Base-by-base conservation (phyloP, 1,140 invertebrate species). In the Neodiprion lecontei region DNA sequence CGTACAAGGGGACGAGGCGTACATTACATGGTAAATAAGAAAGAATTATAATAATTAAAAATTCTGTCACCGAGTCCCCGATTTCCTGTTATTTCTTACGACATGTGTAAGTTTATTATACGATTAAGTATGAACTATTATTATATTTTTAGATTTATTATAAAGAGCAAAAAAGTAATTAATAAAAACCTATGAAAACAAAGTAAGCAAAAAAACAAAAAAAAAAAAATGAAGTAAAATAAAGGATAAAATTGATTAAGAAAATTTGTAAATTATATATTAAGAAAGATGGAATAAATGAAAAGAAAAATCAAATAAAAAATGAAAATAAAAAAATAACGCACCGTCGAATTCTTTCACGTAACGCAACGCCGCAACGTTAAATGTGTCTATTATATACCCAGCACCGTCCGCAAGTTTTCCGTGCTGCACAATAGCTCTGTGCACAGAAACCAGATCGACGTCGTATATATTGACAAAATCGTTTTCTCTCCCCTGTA, bases 241-340 rank as follows among this genome's bases (percentile, higher is more conserved):
- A 50, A 75, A 21, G 17, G 17, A 21, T 21, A 21, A 76, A 76
- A 83, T 83, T 50, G 74, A 72, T 70, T 72, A 81, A 85, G 83
- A 72, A 78, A 81, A 76, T 82, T 84, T 86, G 83, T 86, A 86
- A 85, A 86, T 86, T 86, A 86, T 84, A 82, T 61, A 14, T 76
- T 85, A 83, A 84, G 80, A 82, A 72, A 76, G 68, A 82, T 77
- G 69, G 28, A 40, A 40, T 40, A 40, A 40, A 73, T 67, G 82
- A 83, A 80, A 82, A 81, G 82, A 78, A 76, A 76, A 76, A 75
- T 75, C 61, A 68, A 78, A 80, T 61, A 61, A 61, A 61, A 61
- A 14, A 9, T 12, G 4, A 0, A 61, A 7, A 61, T 61, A 40
- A 14, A 5, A 14, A 14, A 5, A 61, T 7, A 61, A 61, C n/a